A percentile compares a stretch with the other conserved stretches of the same genome.
These are phyloP conservation scores for Athalia rosae DNA, from an alignment of 2,888 invertebrate species.

Conservation along the genomic window DNA sequence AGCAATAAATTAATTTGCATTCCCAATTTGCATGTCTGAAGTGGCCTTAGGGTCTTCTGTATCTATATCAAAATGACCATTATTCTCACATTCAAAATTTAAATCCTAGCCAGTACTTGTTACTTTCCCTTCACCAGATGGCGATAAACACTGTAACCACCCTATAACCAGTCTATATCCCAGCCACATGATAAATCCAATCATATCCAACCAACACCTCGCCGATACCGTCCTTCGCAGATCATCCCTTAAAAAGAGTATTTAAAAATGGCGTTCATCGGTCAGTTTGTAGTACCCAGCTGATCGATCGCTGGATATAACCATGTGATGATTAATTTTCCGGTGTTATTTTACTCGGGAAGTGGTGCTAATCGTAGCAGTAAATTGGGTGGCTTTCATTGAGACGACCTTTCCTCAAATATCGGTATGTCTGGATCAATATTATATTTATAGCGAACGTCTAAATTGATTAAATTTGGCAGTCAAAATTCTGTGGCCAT, in stretches of 20 bases:
- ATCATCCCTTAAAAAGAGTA: neutral
- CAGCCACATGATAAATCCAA: no score
- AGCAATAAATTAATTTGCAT: no score
- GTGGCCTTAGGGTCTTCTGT: no score
- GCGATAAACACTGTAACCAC: no score
- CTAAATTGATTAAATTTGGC: neutral
- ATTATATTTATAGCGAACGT: neutral
- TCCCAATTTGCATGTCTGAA: no score
- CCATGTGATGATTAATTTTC: constrained; percentile 39
- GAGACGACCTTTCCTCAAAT: neutral
- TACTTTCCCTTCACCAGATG: no score
- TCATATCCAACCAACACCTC: no score
- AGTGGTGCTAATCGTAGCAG: neutral
- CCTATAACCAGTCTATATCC: no score
- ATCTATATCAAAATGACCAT: no score
- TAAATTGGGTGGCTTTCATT: neutral
- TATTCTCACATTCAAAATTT: no score
- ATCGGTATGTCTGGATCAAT: constrained; percentile 25
- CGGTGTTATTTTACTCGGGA: neutral
- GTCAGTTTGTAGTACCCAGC: constrained; percentile 13
- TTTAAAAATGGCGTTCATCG: constrained; percentile 39
- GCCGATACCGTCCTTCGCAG: no score
- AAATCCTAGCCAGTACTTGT: no score
- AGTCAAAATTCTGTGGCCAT: neutral
- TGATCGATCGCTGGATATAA: constrained; percentile 41